Conservation (phyloP, 2,888 invertebrate species). For the Phoronis australis region DNA sequence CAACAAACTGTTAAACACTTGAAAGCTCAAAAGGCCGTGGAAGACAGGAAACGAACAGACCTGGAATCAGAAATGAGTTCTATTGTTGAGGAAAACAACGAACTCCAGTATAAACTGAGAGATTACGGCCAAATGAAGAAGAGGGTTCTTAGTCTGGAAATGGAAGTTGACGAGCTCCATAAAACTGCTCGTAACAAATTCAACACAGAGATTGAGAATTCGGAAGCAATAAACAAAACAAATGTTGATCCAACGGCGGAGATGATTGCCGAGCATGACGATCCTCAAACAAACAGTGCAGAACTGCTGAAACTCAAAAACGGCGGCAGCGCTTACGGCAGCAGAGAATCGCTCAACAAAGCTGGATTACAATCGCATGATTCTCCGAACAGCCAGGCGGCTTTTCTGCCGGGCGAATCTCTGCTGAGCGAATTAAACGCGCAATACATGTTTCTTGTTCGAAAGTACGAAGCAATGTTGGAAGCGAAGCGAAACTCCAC, state of each 20-base stretch:
- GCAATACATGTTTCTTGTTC: slow-evolving; percentile 43
- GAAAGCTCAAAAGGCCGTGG: slow-evolving; percentile 34
- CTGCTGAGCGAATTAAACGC: slow-evolving; percentile 44
- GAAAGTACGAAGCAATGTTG: slow-evolving; percentile 44
- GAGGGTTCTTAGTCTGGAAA: too few species aligned
- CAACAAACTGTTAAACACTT: slow-evolving; percentile 37
- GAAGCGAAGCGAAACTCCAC: slow-evolving; percentile 18
- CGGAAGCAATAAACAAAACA: slow-evolving; percentile 13
- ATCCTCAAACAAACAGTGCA: slow-evolving; percentile 17
- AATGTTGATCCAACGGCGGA: slow-evolving; percentile 27
- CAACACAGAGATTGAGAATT: slow-evolving; percentile 21
- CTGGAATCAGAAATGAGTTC: slow-evolving; percentile 27
- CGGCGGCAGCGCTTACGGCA: slow-evolving; percentile 49
- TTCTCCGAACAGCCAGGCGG: background rate
- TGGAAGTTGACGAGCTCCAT: slow-evolving; percentile 24
- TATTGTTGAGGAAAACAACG: background rate
- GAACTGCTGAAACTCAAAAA: slow-evolving; percentile 42
- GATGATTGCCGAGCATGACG: slow-evolving; percentile 8
- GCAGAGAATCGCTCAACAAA: slow-evolving; percentile 30
- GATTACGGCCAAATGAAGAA: too few species aligned
- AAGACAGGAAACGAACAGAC: slow-evolving; percentile 34
- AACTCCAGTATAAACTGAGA: slow-evolving; percentile 22
- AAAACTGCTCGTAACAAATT: slow-evolving; percentile 27
- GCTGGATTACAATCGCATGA: slow-evolving; percentile 20
- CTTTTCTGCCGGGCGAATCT: background rate